Percentiles rank a stretch among this genome's conserved stretches.
These are phyloP conservation scores for Lateolabrax maculatus DNA, from an alignment of 2,797 vertebrate species.

Conservation along the genomic window DNA sequence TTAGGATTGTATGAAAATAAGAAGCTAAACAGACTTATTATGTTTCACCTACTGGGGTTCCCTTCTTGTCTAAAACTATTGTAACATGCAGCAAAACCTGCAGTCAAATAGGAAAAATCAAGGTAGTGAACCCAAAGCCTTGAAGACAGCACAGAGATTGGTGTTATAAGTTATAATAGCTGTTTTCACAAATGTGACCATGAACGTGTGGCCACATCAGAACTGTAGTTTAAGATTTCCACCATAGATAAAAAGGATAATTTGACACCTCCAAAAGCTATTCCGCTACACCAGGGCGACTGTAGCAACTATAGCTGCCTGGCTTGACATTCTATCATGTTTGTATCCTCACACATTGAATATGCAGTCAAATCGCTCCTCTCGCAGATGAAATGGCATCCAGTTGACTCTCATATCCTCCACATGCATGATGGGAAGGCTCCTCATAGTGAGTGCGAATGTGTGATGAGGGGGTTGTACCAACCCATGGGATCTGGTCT, in stretches of 20 bases:
- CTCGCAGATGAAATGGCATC: slow-evolving; percentile 80
- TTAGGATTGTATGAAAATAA: slow-evolving; percentile 36
- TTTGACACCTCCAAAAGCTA: slow-evolving; percentile 63
- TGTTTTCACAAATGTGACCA: slow-evolving; percentile 29
- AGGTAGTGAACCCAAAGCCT: not conserved
- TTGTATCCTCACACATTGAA: slow-evolving; percentile 76
- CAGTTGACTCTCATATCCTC: slow-evolving; percentile 80
- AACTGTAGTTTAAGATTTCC: slow-evolving; percentile 33
- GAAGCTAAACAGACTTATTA: slow-evolving; percentile 7
- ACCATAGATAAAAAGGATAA: slow-evolving; percentile 53
- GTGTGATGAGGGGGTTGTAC: slow-evolving; percentile 68
- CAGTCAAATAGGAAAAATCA: slow-evolving; percentile 5
- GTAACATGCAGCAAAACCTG: not conserved
- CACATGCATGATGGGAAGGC: slow-evolving; percentile 72
- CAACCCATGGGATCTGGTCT: slow-evolving; percentile 79
- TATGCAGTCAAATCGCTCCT: slow-evolving; percentile 78
- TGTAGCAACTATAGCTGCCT: slow-evolving; percentile 52
- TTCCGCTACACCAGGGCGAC: slow-evolving; percentile 48
- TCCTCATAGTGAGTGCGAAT: slow-evolving; percentile 56
- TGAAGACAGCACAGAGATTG: slow-evolving; percentile 9
- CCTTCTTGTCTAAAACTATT: slow-evolving; percentile 1
- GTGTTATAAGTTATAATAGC: not conserved
- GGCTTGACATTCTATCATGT: slow-evolving; percentile 74
- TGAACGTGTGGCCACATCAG: slow-evolving; percentile 21
- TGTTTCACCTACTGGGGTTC: slow-evolving; percentile 11